A percentile compares a stretch with the other conserved stretches of the same genome.
phyloP scores from a whole-genome alignment of 2,113 vertebrate genomes.

The Anarhynchus alexandrinus region DNA sequence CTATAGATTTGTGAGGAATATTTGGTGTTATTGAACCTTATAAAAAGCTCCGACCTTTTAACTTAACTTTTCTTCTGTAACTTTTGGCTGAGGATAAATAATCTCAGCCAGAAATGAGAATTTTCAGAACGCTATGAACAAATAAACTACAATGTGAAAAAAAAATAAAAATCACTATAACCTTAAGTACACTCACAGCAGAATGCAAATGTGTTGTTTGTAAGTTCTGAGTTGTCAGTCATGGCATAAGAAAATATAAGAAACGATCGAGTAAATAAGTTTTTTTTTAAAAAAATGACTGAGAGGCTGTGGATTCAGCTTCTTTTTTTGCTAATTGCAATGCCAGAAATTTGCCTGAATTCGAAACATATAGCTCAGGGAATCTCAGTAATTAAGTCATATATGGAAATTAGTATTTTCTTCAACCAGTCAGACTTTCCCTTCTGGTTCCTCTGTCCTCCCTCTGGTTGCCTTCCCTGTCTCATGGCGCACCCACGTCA shows the following conservation, averaged over 20 bases:
- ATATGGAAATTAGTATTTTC: not conserved
- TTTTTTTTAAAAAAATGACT: not conserved
- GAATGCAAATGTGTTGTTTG: fast-evolving
- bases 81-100: not conserved
- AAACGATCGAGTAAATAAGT: fast-evolving
- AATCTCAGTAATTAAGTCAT: not conserved
- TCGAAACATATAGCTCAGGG: not conserved
- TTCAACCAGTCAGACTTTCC: not conserved
- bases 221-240: not conserved
- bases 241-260: not conserved
- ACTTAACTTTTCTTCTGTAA: not conserved
- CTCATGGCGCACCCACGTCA: not conserved
- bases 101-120: not conserved
- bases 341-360: not conserved
- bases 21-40: not conserved
- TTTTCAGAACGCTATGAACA: not conserved
- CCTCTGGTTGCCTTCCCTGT: not conserved
- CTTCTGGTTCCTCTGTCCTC: not conserved
- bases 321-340: not conserved
- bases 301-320: not conserved
- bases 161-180: not conserved
- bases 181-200: not conserved
- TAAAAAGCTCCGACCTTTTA: not conserved
- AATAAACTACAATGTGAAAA: not conserved
- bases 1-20: not conserved